These are phyloP conservation scores for Tichodroma muraria DNA, from an alignment of 2,113 vertebrate genomes.

Conservation along the genomic window DNA sequence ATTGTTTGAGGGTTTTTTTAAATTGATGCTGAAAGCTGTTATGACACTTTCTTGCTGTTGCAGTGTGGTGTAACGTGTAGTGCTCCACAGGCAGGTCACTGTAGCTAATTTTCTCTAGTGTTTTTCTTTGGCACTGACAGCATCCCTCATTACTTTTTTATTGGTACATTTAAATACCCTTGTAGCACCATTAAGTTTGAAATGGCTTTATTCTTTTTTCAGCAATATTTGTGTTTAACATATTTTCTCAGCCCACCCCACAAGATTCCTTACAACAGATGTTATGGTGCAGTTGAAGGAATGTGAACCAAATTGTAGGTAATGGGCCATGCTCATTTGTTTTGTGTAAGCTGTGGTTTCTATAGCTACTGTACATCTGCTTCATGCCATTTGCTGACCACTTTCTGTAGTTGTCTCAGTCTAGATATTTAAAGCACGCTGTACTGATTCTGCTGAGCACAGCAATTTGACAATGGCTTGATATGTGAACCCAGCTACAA, in stretches of 20 bases:
- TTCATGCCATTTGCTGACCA: slow-evolving; percentile 30
- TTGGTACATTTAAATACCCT: slow-evolving; percentile 57
- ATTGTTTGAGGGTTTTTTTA: not conserved
- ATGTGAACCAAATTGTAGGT: slow-evolving; percentile 52
- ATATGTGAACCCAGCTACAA: not conserved
- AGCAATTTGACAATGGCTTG: not conserved
- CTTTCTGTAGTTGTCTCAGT: slow-evolving; percentile 22
- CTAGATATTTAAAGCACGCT: slow-evolving; percentile 27
- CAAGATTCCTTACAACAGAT: slow-evolving; percentile 48
- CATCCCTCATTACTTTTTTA: slow-evolving; percentile 65
- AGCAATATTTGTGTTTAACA: slow-evolving; percentile 41
- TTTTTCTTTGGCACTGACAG: slow-evolving; percentile 33
- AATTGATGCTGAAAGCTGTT: not conserved
- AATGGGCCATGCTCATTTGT: slow-evolving; percentile 59
- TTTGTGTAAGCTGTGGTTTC: slow-evolving; percentile 45
- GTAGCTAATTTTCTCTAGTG: slow-evolving; percentile 26
- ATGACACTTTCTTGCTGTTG: not conserved
- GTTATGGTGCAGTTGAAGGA: slow-evolving; percentile 16
- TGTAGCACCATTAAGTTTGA: slow-evolving; percentile 54
- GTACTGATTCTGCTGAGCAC: not conserved
- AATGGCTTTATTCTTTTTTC: slow-evolving; percentile 53
- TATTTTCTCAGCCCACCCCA: slow-evolving; percentile 32
- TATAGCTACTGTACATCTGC: slow-evolving; percentile 50
- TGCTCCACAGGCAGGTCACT: not conserved
- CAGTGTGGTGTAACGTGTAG: not conserved